Evolutionary conservation across 2,113 vertebrate genomes (phyloP).

Genomic region (Gallinago jamesoni): DNA sequence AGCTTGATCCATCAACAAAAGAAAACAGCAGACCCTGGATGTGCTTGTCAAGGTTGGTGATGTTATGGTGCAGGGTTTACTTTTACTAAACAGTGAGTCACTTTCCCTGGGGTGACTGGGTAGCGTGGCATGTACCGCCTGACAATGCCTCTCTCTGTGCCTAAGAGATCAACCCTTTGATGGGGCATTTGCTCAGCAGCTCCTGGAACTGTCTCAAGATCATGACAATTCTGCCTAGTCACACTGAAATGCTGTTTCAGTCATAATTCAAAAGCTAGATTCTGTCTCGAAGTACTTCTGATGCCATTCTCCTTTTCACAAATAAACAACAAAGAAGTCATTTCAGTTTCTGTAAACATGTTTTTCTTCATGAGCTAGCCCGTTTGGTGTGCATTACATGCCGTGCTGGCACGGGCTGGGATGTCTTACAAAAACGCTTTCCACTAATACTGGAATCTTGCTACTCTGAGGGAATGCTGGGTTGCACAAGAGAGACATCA

Average conservation of each 20-base stretch:
- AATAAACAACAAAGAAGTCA: constrained; percentile 60
- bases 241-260: background rate
- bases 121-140: background rate
- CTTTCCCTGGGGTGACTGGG: background rate
- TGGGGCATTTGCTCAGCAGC: background rate
- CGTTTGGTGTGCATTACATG: constrained; percentile 55
- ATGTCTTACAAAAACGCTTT: constrained; percentile 54
- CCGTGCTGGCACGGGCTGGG: constrained; percentile 13
- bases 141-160: background rate
- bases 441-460: constrained; percentile 54
- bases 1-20: background rate
- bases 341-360: constrained; percentile 66
- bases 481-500: constrained; percentile 53
- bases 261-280: constrained; percentile 1
- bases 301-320: constrained; percentile 30
- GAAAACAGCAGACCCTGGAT: background rate
- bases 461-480: constrained; percentile 22
- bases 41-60: background rate
- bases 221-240: background rate
- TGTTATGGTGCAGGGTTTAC: background rate
- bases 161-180: background rate
- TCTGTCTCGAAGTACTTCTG: constrained; percentile 5
- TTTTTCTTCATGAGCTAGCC: constrained; percentile 60
- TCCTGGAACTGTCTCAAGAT: background rate
- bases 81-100: background rate